These are phyloP conservation scores for Periphyllus acericola DNA, from an alignment of 2,888 invertebrate species.

Conservation along the genomic window DNA sequence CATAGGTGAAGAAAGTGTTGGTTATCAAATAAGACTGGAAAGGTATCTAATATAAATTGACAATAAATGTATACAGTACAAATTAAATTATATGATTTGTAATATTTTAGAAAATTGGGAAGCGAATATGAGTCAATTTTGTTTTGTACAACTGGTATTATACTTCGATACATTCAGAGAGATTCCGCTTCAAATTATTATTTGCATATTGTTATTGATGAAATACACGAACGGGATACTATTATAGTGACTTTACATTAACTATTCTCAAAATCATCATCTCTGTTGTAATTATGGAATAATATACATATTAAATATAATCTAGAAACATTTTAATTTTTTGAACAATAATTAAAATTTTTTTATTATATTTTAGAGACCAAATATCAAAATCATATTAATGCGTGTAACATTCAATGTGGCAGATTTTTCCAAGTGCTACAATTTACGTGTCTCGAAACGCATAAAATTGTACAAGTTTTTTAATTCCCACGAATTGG, in stretches of 20 bases:
- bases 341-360: conserved; percentile 62
- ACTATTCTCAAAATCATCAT: conserved; percentile 80
- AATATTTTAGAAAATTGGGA: conserved; percentile 71
- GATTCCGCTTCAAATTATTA: conserved; percentile 78
- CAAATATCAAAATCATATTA: conserved; percentile 84
- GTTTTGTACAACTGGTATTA: conserved; percentile 90
- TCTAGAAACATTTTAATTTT: not conserved
- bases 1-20: conserved; percentile 76
- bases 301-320: not conserved
- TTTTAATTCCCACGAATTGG: no score
- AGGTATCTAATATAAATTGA: conserved; percentile 70
- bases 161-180: conserved; percentile 81
- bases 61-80: conserved; percentile 35
- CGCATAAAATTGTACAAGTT: no score
- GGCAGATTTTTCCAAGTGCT: conserved; percentile 81
- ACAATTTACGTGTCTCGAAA: no score
- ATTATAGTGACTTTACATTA: conserved; percentile 86
- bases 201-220: conserved; percentile 89
- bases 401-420: conserved; percentile 97
- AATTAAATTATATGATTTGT: conserved; percentile 19
- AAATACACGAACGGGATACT: conserved; percentile 90
- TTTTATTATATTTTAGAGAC: conserved; percentile 67
- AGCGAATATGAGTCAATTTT: conserved; percentile 79
- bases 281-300: conserved; percentile 68
- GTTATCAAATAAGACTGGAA: conserved; percentile 88